Evolutionary conservation across 2,797 vertebrate species (phyloP).

Genomic region (Eospalax fontanierii): DNA sequence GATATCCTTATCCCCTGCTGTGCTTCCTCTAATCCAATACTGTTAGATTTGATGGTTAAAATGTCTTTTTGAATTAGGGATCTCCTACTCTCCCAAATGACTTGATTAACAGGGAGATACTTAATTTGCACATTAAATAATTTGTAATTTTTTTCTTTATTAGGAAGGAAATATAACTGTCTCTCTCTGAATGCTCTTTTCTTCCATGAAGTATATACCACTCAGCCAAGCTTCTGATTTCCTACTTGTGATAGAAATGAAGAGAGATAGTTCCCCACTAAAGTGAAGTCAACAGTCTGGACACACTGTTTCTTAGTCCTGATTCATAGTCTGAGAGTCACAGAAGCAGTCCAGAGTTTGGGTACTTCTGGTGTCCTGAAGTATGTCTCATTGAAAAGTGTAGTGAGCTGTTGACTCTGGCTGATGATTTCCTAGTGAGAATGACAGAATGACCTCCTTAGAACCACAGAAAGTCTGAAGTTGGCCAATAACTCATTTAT

Average conservation of each 20-base stretch:
- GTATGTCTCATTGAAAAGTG: background rate
- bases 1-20: background rate
- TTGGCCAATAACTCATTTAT: background rate
- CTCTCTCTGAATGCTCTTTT: background rate
- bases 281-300: background rate
- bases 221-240: background rate
- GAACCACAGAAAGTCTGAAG: background rate
- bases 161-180: background rate
- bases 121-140: background rate
- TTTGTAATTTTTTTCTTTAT: conserved; percentile 2
- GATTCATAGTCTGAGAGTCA: background rate
- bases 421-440: background rate
- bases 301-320: background rate
- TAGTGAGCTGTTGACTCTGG: background rate
- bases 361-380: background rate
- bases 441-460: background rate
- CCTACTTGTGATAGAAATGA: too few relatives aligned
- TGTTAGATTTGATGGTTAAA: background rate
- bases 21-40: background rate
- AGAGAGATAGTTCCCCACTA: background rate
- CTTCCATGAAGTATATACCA: too few relatives aligned
- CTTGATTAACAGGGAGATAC: too few relatives aligned
- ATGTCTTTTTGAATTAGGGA: background rate
- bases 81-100: background rate
- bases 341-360: background rate